These are phyloP conservation scores for Trimorus sp. DNA, from an alignment of 2,888 invertebrate genomes.

Conservation along the genomic window DNA sequence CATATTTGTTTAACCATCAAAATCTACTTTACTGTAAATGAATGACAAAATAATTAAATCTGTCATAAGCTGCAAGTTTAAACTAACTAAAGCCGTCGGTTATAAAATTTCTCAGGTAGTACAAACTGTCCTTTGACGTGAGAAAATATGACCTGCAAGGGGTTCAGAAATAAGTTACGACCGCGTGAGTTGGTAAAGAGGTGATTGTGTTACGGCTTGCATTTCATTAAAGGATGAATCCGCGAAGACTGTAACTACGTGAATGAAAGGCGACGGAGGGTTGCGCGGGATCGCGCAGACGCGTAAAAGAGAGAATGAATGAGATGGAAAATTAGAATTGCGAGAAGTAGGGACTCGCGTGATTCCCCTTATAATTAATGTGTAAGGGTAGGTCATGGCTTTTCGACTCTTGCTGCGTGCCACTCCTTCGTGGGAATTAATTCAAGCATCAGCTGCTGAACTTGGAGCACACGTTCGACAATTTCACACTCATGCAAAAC, in stretches of 20 bases:
- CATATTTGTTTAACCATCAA: too few species aligned
- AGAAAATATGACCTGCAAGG: constrained; percentile 1
- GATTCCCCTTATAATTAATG: constrained; percentile 81
- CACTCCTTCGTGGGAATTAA: constrained; percentile 74
- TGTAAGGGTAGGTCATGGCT: constrained; percentile 80
- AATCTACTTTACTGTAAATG: too few species aligned
- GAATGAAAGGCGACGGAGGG: constrained; percentile 65
- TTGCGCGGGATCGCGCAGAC: constrained; percentile 65
- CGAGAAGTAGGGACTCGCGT: constrained; percentile 70
- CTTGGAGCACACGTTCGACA: constrained; percentile 11
- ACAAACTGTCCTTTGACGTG: neutral
- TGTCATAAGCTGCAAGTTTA: too few species aligned
- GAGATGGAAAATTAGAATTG: constrained; percentile 69
- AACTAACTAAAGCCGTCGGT: too few species aligned
- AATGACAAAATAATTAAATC: too few species aligned
- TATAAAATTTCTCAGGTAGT: neutral
- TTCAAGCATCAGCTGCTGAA: constrained; percentile 77
- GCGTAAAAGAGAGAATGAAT: constrained; percentile 68
- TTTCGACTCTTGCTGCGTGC: constrained; percentile 57
- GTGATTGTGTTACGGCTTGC: constrained; percentile 36
- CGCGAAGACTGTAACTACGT: constrained; percentile 52
- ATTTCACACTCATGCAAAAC: neutral
- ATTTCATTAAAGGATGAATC: constrained; percentile 58
- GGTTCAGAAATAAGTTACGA: constrained; percentile 31
- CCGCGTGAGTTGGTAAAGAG: constrained; percentile 22